Percentiles rank a stretch among this genome's conserved stretches.
These are phyloP conservation scores for Caenorhabditis angaria DNA, from an alignment of 2,888 invertebrate genomes.

Conservation along the genomic window DNA sequence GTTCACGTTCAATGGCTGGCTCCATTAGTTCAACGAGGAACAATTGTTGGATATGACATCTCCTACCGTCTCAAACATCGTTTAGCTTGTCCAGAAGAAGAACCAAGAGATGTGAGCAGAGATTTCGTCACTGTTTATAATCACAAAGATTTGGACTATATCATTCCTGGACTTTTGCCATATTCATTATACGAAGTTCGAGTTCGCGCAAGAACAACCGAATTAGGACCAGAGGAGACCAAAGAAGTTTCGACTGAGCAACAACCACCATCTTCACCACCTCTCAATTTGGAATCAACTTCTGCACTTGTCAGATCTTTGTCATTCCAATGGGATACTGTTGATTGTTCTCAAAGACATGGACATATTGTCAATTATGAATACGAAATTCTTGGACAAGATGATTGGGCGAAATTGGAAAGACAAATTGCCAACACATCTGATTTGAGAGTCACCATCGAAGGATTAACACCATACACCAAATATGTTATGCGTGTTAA, in stretches of 20 bases:
- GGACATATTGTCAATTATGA: slow-evolving; percentile 72
- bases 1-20: slow-evolving; percentile 70
- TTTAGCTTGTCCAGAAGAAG: slow-evolving; percentile 72
- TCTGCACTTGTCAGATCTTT: slow-evolving; percentile 68
- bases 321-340: slow-evolving; percentile 65
- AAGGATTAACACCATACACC: slow-evolving; percentile 72
- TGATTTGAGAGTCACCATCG: slow-evolving; percentile 66
- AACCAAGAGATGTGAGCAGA: slow-evolving; percentile 69
- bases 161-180: slow-evolving; percentile 71
- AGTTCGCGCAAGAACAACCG: slow-evolving; percentile 69
- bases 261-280: slow-evolving; percentile 71
- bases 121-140: slow-evolving; percentile 72
- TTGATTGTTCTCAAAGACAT: slow-evolving; percentile 72
- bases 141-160: slow-evolving; percentile 71
- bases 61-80: slow-evolving; percentile 71
- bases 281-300: slow-evolving; percentile 69
- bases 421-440: slow-evolving; percentile 72
- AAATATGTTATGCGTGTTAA: slow-evolving; percentile 71
- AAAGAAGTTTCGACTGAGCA: slow-evolving; percentile 69
- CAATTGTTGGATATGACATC: slow-evolving; percentile 72
- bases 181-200: slow-evolving; percentile 71
- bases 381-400: slow-evolving; percentile 72
- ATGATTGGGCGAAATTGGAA: slow-evolving; percentile 72
- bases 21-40: slow-evolving; percentile 67
- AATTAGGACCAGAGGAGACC: slow-evolving; percentile 71